Percentiles rank a stretch among this genome's conserved stretches.
Evolutionary conservation across 2,797 vertebrate genomes (phyloP).

Genomic region (Notolabrus celidotus): DNA sequence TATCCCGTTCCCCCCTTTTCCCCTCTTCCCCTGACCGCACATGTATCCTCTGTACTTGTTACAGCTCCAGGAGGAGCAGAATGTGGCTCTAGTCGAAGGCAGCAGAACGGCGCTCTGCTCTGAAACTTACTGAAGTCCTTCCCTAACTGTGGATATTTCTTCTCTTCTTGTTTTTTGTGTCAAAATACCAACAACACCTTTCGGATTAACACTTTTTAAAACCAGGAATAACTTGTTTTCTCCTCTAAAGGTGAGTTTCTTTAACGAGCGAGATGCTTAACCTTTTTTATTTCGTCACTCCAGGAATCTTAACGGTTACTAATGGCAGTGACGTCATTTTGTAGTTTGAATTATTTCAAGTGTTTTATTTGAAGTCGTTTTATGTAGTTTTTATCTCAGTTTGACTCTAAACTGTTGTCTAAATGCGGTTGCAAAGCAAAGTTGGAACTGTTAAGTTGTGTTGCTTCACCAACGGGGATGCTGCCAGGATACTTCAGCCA

Average conservation of each 20-base stretch:
- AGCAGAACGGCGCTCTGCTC: neutral
- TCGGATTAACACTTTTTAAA: slow-evolving; percentile 53
- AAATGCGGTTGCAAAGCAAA: neutral
- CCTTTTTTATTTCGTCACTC: slow-evolving; percentile 14
- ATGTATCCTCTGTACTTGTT: slow-evolving; percentile 72
- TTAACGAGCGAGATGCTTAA: neutral
- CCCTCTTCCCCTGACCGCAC: slow-evolving; percentile 63
- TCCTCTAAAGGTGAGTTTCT: slow-evolving; percentile 73
- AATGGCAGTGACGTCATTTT: slow-evolving; percentile 16
- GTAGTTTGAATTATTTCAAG: neutral
- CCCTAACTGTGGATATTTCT: slow-evolving; percentile 57
- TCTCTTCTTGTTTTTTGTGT: neutral
- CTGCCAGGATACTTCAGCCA: slow-evolving; percentile 45
- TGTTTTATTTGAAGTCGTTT: fast-evolving
- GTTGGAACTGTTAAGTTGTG: neutral
- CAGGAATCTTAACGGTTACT: slow-evolving; percentile 33
- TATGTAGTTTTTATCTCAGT: fast-evolving
- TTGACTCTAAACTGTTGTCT: fast-evolving
- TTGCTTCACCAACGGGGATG: slow-evolving; percentile 44
- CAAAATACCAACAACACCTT: neutral
- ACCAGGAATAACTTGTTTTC: slow-evolving; percentile 56
- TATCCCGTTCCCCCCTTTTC: neutral
- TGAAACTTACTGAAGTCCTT: slow-evolving; percentile 48
- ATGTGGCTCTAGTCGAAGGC: slow-evolving; percentile 53
- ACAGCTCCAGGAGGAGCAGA: slow-evolving; percentile 52